Evolutionary conservation across 2,113 vertebrate genomes (phyloP).

Genomic region (Microcebus tavaratra): DNA sequence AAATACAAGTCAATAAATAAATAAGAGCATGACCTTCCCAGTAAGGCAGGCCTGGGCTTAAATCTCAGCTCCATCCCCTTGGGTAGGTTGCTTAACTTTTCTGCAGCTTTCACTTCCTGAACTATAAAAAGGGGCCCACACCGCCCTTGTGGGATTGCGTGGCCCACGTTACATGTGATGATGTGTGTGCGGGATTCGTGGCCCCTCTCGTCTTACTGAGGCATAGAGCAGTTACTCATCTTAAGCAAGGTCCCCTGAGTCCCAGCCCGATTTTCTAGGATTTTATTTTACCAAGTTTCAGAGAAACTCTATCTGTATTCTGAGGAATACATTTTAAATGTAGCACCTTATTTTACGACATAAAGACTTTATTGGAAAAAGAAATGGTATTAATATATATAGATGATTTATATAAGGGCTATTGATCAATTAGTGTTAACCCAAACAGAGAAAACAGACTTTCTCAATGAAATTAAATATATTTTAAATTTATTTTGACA

Average conservation of each 20-base stretch:
- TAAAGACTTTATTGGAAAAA: neutral
- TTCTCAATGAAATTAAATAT: neutral
- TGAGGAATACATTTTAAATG: neutral
- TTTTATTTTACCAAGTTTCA: conserved; percentile 30
- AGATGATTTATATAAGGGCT: neutral
- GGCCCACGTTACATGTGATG: neutral
- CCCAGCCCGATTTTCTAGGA: neutral
- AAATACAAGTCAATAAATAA: neutral
- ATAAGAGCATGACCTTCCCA: neutral
- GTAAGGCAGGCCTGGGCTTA: neutral
- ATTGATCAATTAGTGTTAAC: neutral
- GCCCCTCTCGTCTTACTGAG: neutral
- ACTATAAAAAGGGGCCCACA: neutral
- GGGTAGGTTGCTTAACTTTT: neutral
- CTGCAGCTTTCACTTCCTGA: neutral
- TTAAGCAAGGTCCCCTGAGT: neutral
- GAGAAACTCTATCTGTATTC: neutral
- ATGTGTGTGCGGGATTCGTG: accelerated
- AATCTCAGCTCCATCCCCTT: neutral
- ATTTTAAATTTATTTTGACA: neutral
- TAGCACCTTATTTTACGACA: neutral
- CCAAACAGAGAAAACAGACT: neutral
- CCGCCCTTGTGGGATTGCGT: too few relatives aligned
- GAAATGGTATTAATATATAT: neutral
- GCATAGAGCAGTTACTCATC: neutral